Evolutionary conservation across 1,140 invertebrate species (phyloP).

Genomic region (Samia ricini): DNA sequence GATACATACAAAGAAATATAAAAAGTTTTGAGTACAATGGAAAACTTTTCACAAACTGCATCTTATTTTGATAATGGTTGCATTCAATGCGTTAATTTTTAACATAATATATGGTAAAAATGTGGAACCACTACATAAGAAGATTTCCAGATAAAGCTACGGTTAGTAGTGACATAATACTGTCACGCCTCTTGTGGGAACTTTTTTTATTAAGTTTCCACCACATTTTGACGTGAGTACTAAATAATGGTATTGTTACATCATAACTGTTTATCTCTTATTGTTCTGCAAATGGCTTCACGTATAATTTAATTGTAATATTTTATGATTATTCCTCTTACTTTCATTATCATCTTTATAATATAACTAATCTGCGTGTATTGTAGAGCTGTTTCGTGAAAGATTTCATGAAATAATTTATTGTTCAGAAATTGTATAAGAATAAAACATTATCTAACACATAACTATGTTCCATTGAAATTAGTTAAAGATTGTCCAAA

Average conservation of each 20-base stretch:
- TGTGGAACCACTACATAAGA: too few relatives aligned
- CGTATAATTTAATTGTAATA: not conserved
- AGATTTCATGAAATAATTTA: not conserved
- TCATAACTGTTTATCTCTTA: constrained; percentile 2
- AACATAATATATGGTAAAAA: too few relatives aligned
- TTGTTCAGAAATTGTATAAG: too few relatives aligned
- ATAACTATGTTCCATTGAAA: too few relatives aligned
- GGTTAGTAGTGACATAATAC: not conserved
- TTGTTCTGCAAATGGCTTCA: not conserved
- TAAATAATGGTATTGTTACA: not conserved
- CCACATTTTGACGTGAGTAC: constrained; percentile 12
- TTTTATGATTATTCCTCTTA: not conserved
- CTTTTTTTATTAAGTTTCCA: constrained; percentile 43
- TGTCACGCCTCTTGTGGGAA: constrained; percentile 32
- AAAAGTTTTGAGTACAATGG: too few relatives aligned
- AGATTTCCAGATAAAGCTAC: not conserved
- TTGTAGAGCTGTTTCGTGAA: not conserved
- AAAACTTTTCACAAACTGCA: too few relatives aligned
- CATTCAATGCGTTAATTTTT: too few relatives aligned
- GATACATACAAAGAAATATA: too few relatives aligned
- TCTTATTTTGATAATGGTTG: too few relatives aligned
- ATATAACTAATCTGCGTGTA: not conserved
- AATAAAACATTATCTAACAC: too few relatives aligned
- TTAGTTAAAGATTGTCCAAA: too few relatives aligned
- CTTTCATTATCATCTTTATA: not conserved